These are phyloP conservation scores for Thaumetopoea pityocampa DNA, from an alignment of 1,140 invertebrate species.

Conservation along the genomic window DNA sequence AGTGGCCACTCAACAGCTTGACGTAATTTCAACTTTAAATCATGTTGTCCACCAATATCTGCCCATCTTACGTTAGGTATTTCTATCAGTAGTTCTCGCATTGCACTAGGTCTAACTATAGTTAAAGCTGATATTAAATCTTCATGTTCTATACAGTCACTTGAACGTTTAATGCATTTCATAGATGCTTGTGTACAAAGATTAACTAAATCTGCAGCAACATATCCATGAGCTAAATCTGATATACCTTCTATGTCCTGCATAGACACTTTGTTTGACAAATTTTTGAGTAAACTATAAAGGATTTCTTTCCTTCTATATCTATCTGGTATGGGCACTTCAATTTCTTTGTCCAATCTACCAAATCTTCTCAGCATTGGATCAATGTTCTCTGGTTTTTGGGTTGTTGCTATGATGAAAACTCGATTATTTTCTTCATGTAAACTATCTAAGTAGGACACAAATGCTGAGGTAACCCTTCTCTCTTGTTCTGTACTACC, in stretches of 20 bases:
- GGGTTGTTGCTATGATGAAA: conserved; percentile 85
- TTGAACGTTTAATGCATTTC: conserved; percentile 66
- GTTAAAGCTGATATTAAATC: conserved; percentile 82
- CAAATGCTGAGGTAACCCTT: conserved; percentile 81
- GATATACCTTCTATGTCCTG: conserved; percentile 80
- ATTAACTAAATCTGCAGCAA: conserved; percentile 89
- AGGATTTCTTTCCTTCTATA: conserved; percentile 82
- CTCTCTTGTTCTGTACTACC: conserved; percentile 84
- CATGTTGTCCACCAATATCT: conserved; percentile 94
- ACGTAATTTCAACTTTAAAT: conserved; percentile 90
- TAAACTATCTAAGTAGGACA: conserved; percentile 83
- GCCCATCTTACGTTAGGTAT: conserved; percentile 90
- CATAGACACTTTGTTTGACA: conserved; percentile 76
- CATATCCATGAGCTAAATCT: conserved; percentile 88
- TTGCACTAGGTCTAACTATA: conserved; percentile 89
- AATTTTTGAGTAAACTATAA: conserved; percentile 76
- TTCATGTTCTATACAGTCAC: conserved; percentile 45
- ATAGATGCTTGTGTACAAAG: conserved; percentile 84
- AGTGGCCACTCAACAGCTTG: conserved; percentile 96
- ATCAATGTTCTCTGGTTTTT: conserved; percentile 84
- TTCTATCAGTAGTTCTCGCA: conserved; percentile 92
- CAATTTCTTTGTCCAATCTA: conserved; percentile 90
- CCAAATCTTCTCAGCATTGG: conserved; percentile 84
- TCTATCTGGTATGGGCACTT: conserved; percentile 87
- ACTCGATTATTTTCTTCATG: conserved; percentile 74